These are phyloP conservation scores for Drosophila paramelanica DNA, from an alignment of 2,888 invertebrate species.

Conservation along the genomic window DNA sequence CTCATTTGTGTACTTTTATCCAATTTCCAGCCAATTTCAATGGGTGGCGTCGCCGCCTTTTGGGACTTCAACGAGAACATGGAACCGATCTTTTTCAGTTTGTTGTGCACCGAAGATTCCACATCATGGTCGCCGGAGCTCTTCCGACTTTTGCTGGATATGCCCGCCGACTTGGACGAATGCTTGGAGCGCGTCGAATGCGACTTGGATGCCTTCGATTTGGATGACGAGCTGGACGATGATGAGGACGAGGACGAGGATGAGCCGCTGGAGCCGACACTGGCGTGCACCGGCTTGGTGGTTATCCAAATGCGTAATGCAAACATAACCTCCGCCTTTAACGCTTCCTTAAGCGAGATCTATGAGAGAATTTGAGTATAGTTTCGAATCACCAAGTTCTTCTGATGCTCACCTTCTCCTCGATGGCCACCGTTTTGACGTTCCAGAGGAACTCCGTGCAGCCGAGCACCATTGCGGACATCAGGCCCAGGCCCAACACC, in stretches of 20 bases:
- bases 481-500: conserved; percentile 91
- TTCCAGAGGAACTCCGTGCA: conserved; percentile 94
- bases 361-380: conserved; percentile 72
- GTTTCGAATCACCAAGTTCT: too few relatives aligned
- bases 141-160: conserved; percentile 76
- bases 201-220: conserved; percentile 63
- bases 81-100: conserved; percentile 81
- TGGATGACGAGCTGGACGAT: conserved; percentile 52
- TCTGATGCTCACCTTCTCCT: conserved; percentile 88
- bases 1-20: conserved; percentile 72
- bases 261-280: conserved; percentile 69
- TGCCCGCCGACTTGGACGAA: conserved; percentile 74
- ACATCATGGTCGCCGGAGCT: conserved; percentile 69
- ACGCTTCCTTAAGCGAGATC: conserved; percentile 89
- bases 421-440: conserved; percentile 90
- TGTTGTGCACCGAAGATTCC: conserved; percentile 76
- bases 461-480: conserved; percentile 90
- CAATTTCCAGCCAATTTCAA: conserved; percentile 56
- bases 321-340: conserved; percentile 89
- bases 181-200: conserved; percentile 67
- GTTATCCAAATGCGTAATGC: conserved; percentile 90
- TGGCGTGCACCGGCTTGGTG: conserved; percentile 88
- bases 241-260: conserved; percentile 65
- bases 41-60: conserved; percentile 48
- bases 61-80: conserved; percentile 82